Evolutionary conservation across 2,113 vertebrate species (phyloP).

Genomic region (Himantopus leucocephalus): DNA sequence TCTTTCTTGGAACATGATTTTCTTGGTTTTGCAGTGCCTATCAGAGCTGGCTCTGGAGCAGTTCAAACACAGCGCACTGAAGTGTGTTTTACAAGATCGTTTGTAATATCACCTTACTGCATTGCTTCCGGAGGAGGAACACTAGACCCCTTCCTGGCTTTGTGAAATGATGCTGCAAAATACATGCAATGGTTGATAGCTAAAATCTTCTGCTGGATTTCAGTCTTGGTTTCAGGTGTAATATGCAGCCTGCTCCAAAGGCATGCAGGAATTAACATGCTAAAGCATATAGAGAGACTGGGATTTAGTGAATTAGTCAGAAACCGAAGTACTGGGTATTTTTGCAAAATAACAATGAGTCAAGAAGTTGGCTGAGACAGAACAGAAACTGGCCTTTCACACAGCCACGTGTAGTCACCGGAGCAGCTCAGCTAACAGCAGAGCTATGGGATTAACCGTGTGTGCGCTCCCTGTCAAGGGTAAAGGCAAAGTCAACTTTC

Average conservation of each 20-base stretch:
- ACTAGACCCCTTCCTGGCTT: background rate
- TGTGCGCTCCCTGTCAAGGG: background rate
- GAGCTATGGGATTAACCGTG: background rate
- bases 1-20: background rate
- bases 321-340: background rate
- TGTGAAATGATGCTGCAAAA: background rate
- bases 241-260: background rate
- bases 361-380: background rate
- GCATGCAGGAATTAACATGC: background rate
- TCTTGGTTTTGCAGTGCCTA: background rate
- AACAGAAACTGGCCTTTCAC: background rate
- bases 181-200: rapidly evolving
- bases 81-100: background rate
- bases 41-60: background rate
- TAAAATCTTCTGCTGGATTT: background rate
- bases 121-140: background rate
- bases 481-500: background rate
- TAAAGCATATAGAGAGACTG: background rate
- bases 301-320: background rate
- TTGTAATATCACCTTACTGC: background rate
- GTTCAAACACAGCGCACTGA: background rate
- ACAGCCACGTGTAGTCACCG: background rate
- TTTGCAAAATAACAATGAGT: background rate
- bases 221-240: background rate
- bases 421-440: background rate